A percentile compares a stretch with the other conserved stretches of the same genome.
phyloP scores from a whole-genome alignment of 2,113 vertebrate species.

The Meles meles region DNA sequence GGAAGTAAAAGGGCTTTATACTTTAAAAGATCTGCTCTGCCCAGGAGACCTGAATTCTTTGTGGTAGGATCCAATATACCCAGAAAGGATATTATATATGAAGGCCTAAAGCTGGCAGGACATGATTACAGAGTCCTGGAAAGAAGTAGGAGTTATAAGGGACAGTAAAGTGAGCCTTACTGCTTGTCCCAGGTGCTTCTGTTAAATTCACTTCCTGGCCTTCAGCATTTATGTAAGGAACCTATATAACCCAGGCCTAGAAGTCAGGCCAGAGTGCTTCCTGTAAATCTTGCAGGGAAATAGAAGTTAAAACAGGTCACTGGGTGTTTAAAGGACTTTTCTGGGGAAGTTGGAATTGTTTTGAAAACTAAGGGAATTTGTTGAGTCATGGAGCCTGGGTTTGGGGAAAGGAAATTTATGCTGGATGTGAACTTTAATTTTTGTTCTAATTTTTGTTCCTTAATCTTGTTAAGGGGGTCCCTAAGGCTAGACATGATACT shows the following conservation, averaged over 20 bases:
- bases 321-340: background rate
- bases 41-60: background rate
- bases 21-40: background rate
- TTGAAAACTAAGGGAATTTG: background rate
- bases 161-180: background rate
- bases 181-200: background rate
- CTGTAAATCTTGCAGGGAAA: background rate
- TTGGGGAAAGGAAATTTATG: background rate
- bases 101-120: background rate
- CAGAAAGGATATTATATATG: background rate
- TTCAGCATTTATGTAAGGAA: background rate
- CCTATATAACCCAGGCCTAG: background rate
- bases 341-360: background rate
- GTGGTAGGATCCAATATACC: background rate
- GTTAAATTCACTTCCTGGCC: background rate
- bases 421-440: background rate
- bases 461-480: background rate
- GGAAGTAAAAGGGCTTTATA: background rate
- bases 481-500: background rate
- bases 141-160: background rate
- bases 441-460: background rate
- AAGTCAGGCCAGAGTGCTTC: background rate
- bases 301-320: background rate
- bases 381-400: background rate
- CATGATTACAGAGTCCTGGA: background rate